A percentile compares a stretch with the other conserved stretches of the same genome.
Evolutionary conservation across 2,888 invertebrate genomes (phyloP).

Genomic region (Aphodius sticticus): DNA sequence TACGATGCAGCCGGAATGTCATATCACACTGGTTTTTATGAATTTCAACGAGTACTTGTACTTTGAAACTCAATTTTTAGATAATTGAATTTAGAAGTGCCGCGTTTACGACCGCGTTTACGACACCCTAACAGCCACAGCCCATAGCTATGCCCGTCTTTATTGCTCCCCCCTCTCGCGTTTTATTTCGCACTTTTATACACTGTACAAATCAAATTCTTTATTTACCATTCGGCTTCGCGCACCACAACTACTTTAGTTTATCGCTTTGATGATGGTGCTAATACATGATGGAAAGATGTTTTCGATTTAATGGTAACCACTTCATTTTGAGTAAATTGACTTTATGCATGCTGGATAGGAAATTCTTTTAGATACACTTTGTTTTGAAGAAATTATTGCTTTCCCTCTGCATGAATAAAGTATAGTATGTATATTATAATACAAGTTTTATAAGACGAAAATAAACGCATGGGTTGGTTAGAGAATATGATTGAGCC

Average conservation of each 20-base stretch:
- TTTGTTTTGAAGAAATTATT: too few relatives aligned
- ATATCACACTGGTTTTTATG: slow-evolving; percentile 58
- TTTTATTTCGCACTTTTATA: slow-evolving; percentile 48
- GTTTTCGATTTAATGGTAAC: too few relatives aligned
- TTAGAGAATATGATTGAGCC: too few relatives aligned
- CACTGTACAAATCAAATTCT: slow-evolving; percentile 48
- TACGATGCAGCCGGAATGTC: slow-evolving; percentile 60
- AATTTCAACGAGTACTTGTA: slow-evolving; percentile 55
- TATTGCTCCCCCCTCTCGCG: slow-evolving; percentile 40
- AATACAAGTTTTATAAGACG: too few relatives aligned
- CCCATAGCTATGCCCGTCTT: background rate
- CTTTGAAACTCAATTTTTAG: slow-evolving; percentile 52
- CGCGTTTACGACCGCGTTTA: slow-evolving; percentile 24
- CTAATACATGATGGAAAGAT: background rate
- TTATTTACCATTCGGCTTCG: slow-evolving; percentile 26
- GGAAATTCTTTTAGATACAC: too few relatives aligned
- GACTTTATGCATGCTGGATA: too few relatives aligned
- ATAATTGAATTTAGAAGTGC: slow-evolving; percentile 55
- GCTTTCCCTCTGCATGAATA: too few relatives aligned
- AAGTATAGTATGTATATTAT: too few relatives aligned
- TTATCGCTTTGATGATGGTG: background rate
- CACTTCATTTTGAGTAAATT: too few relatives aligned
- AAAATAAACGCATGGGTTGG: too few relatives aligned
- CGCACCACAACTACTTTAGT: background rate
- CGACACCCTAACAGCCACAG: background rate